A percentile compares a stretch with the other conserved stretches of the same genome.
Conservation (phyloP, 2,888 invertebrate species). For the Plagiodera versicolora region DNA sequence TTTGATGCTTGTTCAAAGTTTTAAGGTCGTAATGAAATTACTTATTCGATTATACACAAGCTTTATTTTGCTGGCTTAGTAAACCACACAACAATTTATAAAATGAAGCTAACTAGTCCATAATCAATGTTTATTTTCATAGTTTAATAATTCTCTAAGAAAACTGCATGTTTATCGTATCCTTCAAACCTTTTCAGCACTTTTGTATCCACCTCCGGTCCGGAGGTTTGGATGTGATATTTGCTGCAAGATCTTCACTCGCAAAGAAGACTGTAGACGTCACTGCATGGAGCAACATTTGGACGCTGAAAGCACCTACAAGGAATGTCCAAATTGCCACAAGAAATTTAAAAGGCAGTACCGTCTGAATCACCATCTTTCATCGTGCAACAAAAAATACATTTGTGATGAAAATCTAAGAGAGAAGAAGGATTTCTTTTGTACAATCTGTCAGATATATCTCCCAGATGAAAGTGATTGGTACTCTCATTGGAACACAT, state of each 20-base stretch:
- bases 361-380: constrained; percentile 54
- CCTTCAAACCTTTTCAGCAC: not conserved
- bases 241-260: constrained; percentile 15
- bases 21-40: no score
- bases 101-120: no score
- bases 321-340: constrained; percentile 22
- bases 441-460: constrained; percentile 19
- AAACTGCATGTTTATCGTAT: not conserved
- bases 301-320: not conserved
- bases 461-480: constrained; percentile 15
- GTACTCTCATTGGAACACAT: constrained; percentile 21
- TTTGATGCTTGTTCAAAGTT: no score
- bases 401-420: not conserved
- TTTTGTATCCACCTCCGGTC: not conserved
- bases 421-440: constrained; percentile 4
- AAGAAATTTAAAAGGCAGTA: constrained; percentile 26
- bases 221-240: not conserved
- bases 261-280: constrained; percentile 22
- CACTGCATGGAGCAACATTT: constrained; percentile 20
- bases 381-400: not conserved
- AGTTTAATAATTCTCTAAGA: no score
- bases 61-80: no score
- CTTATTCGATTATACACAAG: no score
- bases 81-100: no score
- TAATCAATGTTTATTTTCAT: no score